A percentile compares a stretch with the other conserved stretches of the same genome.
These are phyloP conservation scores for Xanthia togata DNA, from an alignment of 2,888 invertebrate species.

Conservation along the genomic window DNA sequence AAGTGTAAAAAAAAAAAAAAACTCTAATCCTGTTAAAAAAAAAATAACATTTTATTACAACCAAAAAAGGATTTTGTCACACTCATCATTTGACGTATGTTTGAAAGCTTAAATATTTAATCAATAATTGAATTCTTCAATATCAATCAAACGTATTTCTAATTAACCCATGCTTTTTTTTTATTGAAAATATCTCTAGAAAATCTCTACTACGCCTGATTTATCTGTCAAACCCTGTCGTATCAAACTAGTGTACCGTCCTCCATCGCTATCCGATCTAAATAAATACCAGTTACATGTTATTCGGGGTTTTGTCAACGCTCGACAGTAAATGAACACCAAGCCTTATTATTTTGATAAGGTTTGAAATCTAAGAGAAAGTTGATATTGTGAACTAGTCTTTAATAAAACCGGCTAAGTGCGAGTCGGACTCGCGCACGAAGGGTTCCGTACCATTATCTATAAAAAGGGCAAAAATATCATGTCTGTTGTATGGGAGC, in stretches of 20 bases:
- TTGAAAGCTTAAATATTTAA: background rate
- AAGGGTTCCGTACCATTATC: too few relatives aligned
- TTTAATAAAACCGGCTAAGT: too few relatives aligned
- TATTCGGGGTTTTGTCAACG: conserved; percentile 58
- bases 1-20: too few relatives aligned
- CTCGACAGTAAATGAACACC: conserved; percentile 62
- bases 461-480: too few relatives aligned
- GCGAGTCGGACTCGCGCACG: too few relatives aligned
- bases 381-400: conserved; percentile 40
- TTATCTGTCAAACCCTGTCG: conserved; percentile 30
- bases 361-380: conserved; percentile 58
- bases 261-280: conserved; percentile 55
- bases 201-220: conserved; percentile 23
- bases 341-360: conserved; percentile 63
- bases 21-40: too few relatives aligned
- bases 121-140: background rate
- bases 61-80: background rate
- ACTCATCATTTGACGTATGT: background rate
- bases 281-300: conserved; percentile 42
- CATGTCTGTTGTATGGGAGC: too few relatives aligned
- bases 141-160: background rate
- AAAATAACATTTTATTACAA: too few relatives aligned
- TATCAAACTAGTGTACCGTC: conserved; percentile 29
- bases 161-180: background rate
- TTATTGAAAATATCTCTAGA: conserved; percentile 14